Evolutionary conservation across 1,140 invertebrate genomes (phyloP).

Genomic region (Sarcophaga bullata): DNA sequence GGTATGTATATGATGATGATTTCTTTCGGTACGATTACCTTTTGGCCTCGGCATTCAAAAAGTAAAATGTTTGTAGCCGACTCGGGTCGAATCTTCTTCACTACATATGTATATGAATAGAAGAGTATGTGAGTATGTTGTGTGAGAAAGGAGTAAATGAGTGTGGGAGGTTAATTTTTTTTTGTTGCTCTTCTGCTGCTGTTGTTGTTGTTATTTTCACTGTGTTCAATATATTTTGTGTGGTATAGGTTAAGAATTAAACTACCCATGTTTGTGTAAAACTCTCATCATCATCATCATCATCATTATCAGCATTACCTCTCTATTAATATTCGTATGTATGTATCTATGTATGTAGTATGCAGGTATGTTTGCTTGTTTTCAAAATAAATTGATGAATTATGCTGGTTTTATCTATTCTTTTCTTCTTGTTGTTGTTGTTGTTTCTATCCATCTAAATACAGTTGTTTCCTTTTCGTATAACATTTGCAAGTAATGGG

Average conservation of each 20-base stretch:
- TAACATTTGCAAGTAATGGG: too few relatives aligned
- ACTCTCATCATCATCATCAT: too few relatives aligned
- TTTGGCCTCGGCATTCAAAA: conserved; percentile 42
- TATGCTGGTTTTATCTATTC: conserved; percentile 3
- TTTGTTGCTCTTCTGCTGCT: neutral
- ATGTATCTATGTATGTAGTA: neutral
- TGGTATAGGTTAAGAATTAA: conserved; percentile 47
- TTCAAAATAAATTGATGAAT: neutral
- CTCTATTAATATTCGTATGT: neutral
- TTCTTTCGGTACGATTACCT: conserved; percentile 39
- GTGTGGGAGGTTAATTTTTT: too few relatives aligned
- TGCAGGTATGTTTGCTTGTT: neutral
- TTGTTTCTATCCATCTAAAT: too few relatives aligned
- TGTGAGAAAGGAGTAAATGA: too few relatives aligned
- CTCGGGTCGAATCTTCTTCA: too few relatives aligned
- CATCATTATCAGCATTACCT: neutral
- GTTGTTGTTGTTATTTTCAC: neutral
- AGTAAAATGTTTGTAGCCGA: conserved; percentile 28
- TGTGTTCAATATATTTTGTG: conserved; percentile 42
- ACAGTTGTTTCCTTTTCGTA: too few relatives aligned
- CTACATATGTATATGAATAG: too few relatives aligned
- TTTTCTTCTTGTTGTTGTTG: too few relatives aligned
- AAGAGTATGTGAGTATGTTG: too few relatives aligned
- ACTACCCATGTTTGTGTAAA: conserved; percentile 33
- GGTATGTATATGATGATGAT: neutral